Evolutionary conservation across 2,113 vertebrate species (phyloP).

Genomic region (Nothoprocta pentlandii): DNA sequence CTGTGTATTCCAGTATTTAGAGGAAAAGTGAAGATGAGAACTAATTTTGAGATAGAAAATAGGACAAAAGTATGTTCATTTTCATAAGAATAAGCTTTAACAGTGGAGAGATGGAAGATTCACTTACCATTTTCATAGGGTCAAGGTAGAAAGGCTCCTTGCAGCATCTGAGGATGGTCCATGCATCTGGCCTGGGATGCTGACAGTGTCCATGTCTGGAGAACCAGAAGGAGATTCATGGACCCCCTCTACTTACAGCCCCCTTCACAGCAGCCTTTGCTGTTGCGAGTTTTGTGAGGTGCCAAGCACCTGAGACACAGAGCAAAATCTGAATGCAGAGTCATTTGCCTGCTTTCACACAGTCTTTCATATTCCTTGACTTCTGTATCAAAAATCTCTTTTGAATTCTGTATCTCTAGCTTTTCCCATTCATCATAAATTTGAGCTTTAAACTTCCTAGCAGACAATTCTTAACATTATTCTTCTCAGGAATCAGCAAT

Average conservation of each 20-base stretch:
- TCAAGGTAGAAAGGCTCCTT: neutral
- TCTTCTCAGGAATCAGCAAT: slow-evolving; percentile 60
- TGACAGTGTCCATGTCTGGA: neutral
- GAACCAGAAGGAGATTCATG: neutral
- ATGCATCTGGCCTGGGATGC: neutral
- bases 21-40: neutral
- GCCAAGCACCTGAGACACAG: neutral
- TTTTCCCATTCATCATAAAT: slow-evolving; percentile 58
- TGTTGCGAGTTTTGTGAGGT: neutral
- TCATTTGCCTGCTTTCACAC: neutral
- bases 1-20: neutral
- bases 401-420: neutral
- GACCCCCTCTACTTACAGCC: too few species aligned
- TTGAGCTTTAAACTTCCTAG: slow-evolving; percentile 51
- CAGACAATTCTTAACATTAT: slow-evolving; percentile 29
- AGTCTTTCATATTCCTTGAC: neutral
- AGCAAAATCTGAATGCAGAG: neutral
- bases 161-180: too few species aligned
- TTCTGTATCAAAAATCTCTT: slow-evolving; percentile 19
- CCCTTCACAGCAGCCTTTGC: neutral
- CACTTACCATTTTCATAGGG: neutral
- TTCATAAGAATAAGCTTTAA: neutral
- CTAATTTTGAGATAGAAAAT: neutral
- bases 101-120: neutral
- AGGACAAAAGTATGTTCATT: slow-evolving; percentile 9